A percentile compares a stretch with the other conserved stretches of the same genome.
phyloP scores from a whole-genome alignment of 2,113 vertebrate species.

The Oreocharis arfaki region DNA sequence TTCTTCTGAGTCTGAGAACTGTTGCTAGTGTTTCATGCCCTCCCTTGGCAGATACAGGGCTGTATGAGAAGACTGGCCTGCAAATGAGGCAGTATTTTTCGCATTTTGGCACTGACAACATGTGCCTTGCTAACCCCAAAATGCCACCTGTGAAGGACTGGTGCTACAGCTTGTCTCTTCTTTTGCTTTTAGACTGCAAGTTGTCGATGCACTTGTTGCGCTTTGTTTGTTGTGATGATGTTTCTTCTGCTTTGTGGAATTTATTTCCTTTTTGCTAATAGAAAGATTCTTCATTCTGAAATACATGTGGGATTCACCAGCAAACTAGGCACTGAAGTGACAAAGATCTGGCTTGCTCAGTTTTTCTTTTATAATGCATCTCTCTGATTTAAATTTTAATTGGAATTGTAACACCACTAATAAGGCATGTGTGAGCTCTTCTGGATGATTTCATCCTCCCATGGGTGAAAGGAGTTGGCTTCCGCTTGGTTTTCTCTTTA shows the following conservation, averaged over 20 bases:
- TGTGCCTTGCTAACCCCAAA: background rate
- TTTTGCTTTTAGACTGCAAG: background rate
- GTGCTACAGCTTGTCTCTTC: background rate
- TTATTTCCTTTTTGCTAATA: background rate
- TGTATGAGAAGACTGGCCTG: background rate
- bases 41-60: background rate
- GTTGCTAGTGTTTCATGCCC: background rate
- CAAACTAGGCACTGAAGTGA: background rate
- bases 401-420: background rate
- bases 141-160: background rate
- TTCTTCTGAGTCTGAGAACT: background rate
- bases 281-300: background rate
- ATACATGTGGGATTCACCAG: background rate
- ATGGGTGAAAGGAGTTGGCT: background rate
- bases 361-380: background rate
- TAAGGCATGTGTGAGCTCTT: background rate
- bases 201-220: fast-evolving
- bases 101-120: fast-evolving
- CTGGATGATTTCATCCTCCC: background rate
- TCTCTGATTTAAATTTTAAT: background rate
- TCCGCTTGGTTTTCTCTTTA: background rate
- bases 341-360: background rate
- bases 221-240: background rate
- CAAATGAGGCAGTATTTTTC: background rate
- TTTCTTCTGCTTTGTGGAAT: background rate